Evolutionary conservation across 2,888 invertebrate species (phyloP).

Genomic region (Electrophaes corylata): DNA sequence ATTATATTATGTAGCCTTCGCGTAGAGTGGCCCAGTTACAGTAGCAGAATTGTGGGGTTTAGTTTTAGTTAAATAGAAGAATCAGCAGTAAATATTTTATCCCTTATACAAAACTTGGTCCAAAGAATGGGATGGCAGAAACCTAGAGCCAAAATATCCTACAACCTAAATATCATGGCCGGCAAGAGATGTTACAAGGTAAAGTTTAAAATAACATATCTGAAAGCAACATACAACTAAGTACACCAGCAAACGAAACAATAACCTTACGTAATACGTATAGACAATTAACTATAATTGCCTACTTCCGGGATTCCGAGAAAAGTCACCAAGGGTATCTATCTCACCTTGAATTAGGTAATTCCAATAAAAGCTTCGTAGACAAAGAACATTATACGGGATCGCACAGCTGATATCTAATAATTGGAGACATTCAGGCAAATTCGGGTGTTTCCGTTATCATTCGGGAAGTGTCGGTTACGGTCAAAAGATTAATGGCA

Average conservation of each 20-base stretch:
- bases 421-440: conserved; percentile 9
- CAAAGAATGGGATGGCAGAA: too few species aligned
- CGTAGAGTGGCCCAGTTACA: background rate
- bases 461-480: conserved; percentile 47
- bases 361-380: conserved; percentile 10
- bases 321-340: background rate
- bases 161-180: too few species aligned
- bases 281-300: background rate
- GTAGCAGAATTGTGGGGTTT: background rate
- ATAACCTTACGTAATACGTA: background rate
- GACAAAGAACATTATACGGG: conserved; percentile 7
- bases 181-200: background rate
- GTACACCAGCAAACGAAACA: background rate
- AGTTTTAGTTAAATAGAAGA: too few species aligned
- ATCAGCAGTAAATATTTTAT: background rate
- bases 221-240: background rate
- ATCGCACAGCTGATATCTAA: background rate
- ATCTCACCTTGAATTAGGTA: background rate
- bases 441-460: conserved; percentile 17
- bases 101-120: too few species aligned
- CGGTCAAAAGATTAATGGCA: conserved; percentile 70
- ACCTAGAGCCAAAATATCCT: too few species aligned
- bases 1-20: background rate
- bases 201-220: too few species aligned
- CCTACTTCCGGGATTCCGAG: background rate